A percentile compares a stretch with the other conserved stretches of the same genome.
Evolutionary conservation across 30 jellyfish, hydroid and myxozoan genomes (phyloP).

Genomic region (Hydractinia symbiolongicarpus): DNA sequence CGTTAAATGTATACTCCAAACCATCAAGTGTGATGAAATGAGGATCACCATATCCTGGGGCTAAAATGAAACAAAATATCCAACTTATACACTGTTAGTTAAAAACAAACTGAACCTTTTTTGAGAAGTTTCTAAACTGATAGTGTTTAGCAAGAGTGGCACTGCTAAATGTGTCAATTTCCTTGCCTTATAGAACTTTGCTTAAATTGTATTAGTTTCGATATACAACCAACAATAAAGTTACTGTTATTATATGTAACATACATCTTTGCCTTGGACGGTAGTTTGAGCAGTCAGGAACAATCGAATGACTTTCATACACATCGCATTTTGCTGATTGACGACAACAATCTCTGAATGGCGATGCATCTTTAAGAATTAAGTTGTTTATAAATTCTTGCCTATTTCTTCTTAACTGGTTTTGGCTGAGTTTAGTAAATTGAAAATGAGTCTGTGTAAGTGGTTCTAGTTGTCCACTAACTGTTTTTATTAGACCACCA

Average conservation of each 20-base stretch:
- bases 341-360: conserved; percentile 31
- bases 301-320: conserved; percentile 23
- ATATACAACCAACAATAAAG: no score
- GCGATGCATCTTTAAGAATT: conserved; percentile 2
- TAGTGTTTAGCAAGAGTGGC: no score
- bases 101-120: not conserved
- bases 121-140: not conserved
- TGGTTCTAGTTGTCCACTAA: not conserved
- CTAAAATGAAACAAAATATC: not conserved
- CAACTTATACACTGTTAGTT: not conserved
- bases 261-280: conserved; percentile 15
- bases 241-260: not conserved
- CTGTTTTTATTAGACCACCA: conserved; percentile 3
- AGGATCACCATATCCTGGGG: conserved; percentile 74
- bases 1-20: conserved; percentile 64
- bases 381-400: not conserved
- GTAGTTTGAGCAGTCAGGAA: conserved; percentile 18
- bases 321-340: conserved; percentile 18
- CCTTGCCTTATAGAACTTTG: no score
- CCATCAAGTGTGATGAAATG: conserved; percentile 96
- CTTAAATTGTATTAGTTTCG: no score
- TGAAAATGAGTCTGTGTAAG: not conserved
- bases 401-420: not conserved
- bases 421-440: not conserved
- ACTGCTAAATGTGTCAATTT: no score